A percentile compares a stretch with the other conserved stretches of the same genome.
These are phyloP conservation scores for Drosophila rufa DNA, from an alignment of 1,140 invertebrate genomes.

Conservation along the genomic window DNA sequence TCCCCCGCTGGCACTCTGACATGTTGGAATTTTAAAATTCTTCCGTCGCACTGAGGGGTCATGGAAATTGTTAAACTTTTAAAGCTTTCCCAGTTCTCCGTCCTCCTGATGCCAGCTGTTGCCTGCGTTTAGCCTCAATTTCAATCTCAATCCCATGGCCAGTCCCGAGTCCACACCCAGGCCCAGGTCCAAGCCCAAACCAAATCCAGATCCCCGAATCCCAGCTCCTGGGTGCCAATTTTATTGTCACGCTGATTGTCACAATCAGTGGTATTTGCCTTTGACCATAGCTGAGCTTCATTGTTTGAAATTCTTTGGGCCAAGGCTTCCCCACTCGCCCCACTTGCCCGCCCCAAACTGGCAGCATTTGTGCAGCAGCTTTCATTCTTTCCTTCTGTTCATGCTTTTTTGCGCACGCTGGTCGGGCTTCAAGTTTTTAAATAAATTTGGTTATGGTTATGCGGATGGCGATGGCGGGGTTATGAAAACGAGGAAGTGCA, in stretches of 20 bases:
- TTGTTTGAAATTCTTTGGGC: conserved; percentile 58
- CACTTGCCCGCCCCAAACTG: conserved; percentile 34
- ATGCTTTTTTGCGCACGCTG: not conserved
- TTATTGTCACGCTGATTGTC: conserved; percentile 79
- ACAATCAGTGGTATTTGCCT: conserved; percentile 81
- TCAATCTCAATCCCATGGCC: conserved; percentile 1
- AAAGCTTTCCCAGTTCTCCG: conserved; percentile 52
- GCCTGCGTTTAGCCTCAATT: conserved; percentile 57
- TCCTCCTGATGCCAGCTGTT: conserved; percentile 59
- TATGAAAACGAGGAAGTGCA: conserved; percentile 17
- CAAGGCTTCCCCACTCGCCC: conserved; percentile 3
- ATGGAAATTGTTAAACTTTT: conserved; percentile 80
- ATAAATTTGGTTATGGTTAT: conserved; percentile 69
- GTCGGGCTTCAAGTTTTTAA: conserved; percentile 62
- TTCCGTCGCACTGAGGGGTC: conserved; percentile 64
- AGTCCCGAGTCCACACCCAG: not conserved
- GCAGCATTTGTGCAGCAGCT: conserved; percentile 61
- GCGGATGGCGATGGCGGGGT: conserved; percentile 4
- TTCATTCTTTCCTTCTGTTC: conserved; percentile 7
- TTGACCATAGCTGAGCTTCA: conserved; percentile 70
- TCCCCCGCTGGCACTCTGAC: conserved; percentile 38
- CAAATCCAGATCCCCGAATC: conserved; percentile 22
- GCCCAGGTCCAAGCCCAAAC: not conserved
- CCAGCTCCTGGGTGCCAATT: conserved; percentile 61
- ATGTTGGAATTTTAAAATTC: conserved; percentile 79